These are phyloP conservation scores for Drosophila dives DNA, from an alignment of 2,888 invertebrate genomes.

Conservation along the genomic window DNA sequence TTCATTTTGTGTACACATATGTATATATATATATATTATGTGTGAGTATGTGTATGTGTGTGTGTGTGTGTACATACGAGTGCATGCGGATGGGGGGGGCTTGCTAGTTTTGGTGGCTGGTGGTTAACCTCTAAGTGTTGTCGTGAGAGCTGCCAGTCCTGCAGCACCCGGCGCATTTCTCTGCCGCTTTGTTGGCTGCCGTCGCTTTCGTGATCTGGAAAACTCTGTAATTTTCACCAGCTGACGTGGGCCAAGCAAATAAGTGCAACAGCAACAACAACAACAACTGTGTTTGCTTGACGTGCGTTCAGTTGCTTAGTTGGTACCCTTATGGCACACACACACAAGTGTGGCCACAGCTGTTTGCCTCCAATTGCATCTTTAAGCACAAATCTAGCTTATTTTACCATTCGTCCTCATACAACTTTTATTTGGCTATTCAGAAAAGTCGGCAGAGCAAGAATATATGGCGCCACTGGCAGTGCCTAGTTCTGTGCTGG, in stretches of 20 bases:
- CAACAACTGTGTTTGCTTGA: conserved; percentile 19
- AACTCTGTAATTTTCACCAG: conserved; percentile 63
- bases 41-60: conserved; percentile 10
- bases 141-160: conserved; percentile 35
- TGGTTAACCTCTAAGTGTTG: conserved; percentile 76
- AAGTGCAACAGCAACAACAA: conserved; percentile 16
- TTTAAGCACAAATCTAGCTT: conserved; percentile 31
- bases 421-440: conserved; percentile 41
- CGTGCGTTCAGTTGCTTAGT: conserved; percentile 27
- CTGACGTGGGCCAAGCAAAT: conserved; percentile 33
- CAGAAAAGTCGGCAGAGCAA: conserved; percentile 28
- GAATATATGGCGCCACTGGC: conserved; percentile 39
- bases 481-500: conserved; percentile 10
- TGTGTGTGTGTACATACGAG: conserved; percentile 14
- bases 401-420: conserved; percentile 16
- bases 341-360: conserved; percentile 24
- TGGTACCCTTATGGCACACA: conserved; percentile 18
- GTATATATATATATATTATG: conserved; percentile 16
- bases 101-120: conserved; percentile 52
- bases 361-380: conserved; percentile 43
- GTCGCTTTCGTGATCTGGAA: conserved; percentile 50
- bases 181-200: conserved; percentile 58
- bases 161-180: conserved; percentile 37
- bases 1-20: conserved; percentile 17
- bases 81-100: conserved; percentile 21